Conservation (phyloP, 2,113 vertebrate genomes). For the Ovibos moschatus region DNA sequence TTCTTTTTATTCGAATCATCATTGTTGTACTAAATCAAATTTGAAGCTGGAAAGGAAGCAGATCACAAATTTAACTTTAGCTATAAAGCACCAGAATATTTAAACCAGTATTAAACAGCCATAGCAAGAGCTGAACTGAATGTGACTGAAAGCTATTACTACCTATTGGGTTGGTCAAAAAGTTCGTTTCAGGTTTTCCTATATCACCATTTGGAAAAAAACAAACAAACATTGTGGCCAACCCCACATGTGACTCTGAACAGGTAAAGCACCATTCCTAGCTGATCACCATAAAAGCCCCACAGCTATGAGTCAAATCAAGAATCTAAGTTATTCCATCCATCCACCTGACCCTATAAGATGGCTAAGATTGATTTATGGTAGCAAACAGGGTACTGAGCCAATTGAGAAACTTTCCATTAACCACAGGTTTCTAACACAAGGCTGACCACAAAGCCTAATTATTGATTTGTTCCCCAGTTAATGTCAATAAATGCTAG, state of each 20-base stretch:
- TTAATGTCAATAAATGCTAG: neutral
- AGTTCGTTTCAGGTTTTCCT: neutral
- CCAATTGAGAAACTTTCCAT: neutral
- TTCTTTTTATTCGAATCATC: neutral
- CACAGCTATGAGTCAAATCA: neutral
- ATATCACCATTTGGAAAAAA: neutral
- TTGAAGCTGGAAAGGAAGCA: neutral
- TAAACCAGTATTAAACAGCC: neutral
- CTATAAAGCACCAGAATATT: neutral
- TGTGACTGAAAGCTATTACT: neutral
- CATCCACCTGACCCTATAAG: neutral
- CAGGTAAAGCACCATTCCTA: neutral
- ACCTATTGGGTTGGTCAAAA: neutral
- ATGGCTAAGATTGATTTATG: neutral
- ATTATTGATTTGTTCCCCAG: neutral
- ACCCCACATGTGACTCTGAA: neutral
- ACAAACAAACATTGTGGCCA: neutral
- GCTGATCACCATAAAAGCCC: neutral
- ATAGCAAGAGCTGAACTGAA: neutral
- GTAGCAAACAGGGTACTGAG: neutral
- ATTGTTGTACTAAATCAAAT: constrained; percentile 5
- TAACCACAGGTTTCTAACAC: neutral
- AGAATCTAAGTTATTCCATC: neutral
- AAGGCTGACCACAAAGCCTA: neutral
- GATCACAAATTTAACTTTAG: constrained; percentile 13